A percentile compares a stretch with the other conserved stretches of the same genome.
phyloP scores from a whole-genome alignment of 2,888 invertebrate genomes.

The Polydrusus pterygomalis region DNA sequence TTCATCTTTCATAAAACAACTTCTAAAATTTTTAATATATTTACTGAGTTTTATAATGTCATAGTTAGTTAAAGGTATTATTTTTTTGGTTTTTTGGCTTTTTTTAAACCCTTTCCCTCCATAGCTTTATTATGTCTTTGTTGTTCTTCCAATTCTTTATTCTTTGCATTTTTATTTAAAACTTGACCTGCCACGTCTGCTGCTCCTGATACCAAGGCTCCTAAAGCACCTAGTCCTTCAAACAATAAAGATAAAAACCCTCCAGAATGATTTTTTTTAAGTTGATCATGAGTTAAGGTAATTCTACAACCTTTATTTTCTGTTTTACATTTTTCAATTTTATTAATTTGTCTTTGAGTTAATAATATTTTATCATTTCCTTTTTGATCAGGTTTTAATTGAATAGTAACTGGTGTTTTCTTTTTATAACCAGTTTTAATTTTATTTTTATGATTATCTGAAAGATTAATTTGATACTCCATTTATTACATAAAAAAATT shows the following conservation, averaged over 20 bases:
- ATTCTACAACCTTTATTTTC: slow-evolving; percentile 5
- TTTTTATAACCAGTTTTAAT: slow-evolving; percentile 9
- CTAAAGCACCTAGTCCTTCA: neutral
- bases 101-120: slow-evolving; percentile 4
- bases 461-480: neutral
- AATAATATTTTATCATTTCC: slow-evolving; percentile 4
- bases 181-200: neutral
- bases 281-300: slow-evolving; percentile 4
- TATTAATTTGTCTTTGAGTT: slow-evolving; percentile 4
- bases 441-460: slow-evolving; percentile 2
- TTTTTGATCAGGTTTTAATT: neutral
- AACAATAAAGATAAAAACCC: neutral
- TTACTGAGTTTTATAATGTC: neutral
- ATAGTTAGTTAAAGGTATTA: slow-evolving; percentile 2
- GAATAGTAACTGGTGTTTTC: slow-evolving; percentile 3
- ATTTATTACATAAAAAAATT: slow-evolving; percentile 5
- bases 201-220: neutral
- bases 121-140: neutral
- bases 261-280: neutral
- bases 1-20: neutral
- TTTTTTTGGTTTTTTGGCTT: neutral
- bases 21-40: slow-evolving; percentile 5
- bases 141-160: slow-evolving; percentile 1
- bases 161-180: neutral
- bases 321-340: neutral